Base-by-base conservation (phyloP, 2,113 vertebrate species). In the Xenotilapia caudafasciata region DNA sequence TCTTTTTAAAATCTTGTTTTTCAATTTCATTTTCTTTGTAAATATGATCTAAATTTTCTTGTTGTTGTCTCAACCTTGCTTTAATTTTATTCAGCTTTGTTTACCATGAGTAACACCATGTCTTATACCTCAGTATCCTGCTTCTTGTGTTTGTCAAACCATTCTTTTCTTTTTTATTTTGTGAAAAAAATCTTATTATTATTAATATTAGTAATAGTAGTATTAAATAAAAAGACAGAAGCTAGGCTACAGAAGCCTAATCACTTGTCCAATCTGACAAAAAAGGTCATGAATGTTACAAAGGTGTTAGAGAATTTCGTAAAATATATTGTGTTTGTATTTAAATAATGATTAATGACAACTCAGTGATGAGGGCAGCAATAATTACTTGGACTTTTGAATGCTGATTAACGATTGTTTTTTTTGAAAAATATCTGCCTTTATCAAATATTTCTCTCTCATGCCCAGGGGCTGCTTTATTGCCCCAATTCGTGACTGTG, bases 141-240 rank as follows among this genome's bases (percentile, higher is more conserved):
- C 40, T 15, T 47, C 4, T 75, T 26, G 23, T 47, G 23, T 75
- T 47, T 75, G 40, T 28, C 6, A 47, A 28, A 19, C 23, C 23
- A 47, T 75, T 75, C 40, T 75, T 45, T 75, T 10, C 21, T 6
- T 75, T 75, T 75, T 75, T 28, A 47, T 28, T 28, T 28, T 47
- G 1, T 26, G 68, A 45, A 73, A 73, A 45, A 6, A 3, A 3
- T 60, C 2, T 6, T 58, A 0, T 60, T 35, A 0, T 23, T 42
- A 23, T 45, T 73, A 45, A 9, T 45, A 9, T 6, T 23, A 70
- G 13, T 42, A 42, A 5, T 9, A 70, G 7, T 42, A 70, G 5
- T 26, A 70, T 6, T 70, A 9, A 73, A 42, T 26, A 45, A 45
- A 73, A 73, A 23, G 35, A 42, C 21, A 62, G 14, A 70, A 26